Evolutionary conservation across 2,797 vertebrate genomes (phyloP).

Genomic region (Loris lydekkerianus): DNA sequence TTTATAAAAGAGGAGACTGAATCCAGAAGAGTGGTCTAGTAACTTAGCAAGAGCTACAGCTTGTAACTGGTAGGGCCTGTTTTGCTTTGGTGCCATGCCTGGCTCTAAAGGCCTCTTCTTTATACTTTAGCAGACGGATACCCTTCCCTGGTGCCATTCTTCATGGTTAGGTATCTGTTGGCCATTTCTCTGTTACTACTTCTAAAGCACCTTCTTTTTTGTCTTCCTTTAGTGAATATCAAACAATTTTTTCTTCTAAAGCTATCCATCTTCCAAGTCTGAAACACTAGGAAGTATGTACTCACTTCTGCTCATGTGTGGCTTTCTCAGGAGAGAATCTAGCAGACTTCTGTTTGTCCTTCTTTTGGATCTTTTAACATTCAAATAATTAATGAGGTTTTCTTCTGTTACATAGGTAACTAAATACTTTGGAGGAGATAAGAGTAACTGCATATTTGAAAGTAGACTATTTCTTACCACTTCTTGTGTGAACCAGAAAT

Average conservation of each 20-base stretch:
- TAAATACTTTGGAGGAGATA: not conserved
- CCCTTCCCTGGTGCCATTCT: not conserved
- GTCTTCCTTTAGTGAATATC: not conserved
- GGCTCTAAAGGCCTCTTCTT: not conserved
- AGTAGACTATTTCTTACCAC: slow-evolving; percentile 10
- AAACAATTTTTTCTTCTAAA: slow-evolving; percentile 18
- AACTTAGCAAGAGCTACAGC: not conserved
- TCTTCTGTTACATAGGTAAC: slow-evolving; percentile 22
- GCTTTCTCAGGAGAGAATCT: not conserved
- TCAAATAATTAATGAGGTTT: slow-evolving; percentile 18
- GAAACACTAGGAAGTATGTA: not conserved
- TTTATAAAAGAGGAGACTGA: not conserved
- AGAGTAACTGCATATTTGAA: slow-evolving; percentile 1
- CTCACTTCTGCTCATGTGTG: not conserved
- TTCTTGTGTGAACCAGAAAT: slow-evolving; percentile 23
- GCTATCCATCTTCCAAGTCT: not conserved
- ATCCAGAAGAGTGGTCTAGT: not conserved
- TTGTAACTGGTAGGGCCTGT: not conserved
- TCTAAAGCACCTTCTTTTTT: not conserved
- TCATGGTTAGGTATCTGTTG: not conserved
- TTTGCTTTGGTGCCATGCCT: not conserved
- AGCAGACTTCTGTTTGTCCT: not conserved
- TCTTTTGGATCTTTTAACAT: slow-evolving; percentile 17
- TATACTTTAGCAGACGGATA: not conserved
- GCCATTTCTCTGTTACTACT: not conserved